A percentile compares a stretch with the other conserved stretches of the same genome.
Conservation (phyloP, 2,888 invertebrate species). For the Acronicta aceris region DNA sequence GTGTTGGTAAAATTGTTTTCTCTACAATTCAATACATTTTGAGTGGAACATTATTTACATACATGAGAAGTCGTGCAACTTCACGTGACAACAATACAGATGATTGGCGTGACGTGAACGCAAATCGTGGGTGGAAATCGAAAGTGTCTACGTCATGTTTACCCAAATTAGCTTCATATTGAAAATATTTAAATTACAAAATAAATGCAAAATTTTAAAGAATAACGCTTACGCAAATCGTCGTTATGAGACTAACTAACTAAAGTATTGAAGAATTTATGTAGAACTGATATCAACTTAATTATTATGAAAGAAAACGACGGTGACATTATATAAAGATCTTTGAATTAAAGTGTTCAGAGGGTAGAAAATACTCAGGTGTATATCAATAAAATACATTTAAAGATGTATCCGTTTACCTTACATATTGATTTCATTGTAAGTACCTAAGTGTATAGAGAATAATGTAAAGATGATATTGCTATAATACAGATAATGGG, state of each 20-base stretch:
- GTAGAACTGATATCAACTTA: too few species aligned
- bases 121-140: conserved; percentile 64
- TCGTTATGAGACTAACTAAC: too few species aligned
- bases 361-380: too few species aligned
- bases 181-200: conserved; percentile 31
- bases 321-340: too few species aligned
- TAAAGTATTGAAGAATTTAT: not conserved
- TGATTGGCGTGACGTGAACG: conserved; percentile 64
- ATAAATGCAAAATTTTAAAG: conserved; percentile 19
- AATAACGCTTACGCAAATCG: conserved; percentile 11
- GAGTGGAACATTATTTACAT: conserved; percentile 63
- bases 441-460: too few species aligned
- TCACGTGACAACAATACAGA: conserved; percentile 67
- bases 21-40: conserved; percentile 63
- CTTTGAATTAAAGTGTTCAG: too few species aligned
- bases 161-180: conserved; percentile 43
- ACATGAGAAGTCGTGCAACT: conserved; percentile 59
- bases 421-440: too few species aligned
- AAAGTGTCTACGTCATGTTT: conserved; percentile 59
- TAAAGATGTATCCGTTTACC: too few species aligned
- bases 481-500: too few species aligned
- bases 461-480: too few species aligned
- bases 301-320: too few species aligned
- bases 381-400: too few species aligned
- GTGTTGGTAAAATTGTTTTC: conserved; percentile 64